Conservation (phyloP, 2,888 invertebrate genomes). For the Poecilobothrus nobilitatus region DNA sequence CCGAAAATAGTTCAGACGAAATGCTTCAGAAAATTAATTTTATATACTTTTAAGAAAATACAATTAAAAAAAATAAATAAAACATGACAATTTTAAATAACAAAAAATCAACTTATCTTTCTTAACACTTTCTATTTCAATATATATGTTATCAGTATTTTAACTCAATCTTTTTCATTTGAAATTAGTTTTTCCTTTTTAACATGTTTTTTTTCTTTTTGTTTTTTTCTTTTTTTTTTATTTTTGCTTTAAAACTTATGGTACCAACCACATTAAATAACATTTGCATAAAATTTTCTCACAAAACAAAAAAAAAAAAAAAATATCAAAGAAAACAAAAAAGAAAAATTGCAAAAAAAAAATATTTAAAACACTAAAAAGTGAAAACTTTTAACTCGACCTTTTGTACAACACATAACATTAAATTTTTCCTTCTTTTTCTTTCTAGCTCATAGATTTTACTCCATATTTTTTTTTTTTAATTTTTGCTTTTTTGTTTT, state of each 20-base stretch:
- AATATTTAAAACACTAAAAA: background rate
- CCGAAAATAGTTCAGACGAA: too few species aligned
- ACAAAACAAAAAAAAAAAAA: background rate
- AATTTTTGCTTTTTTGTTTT: too few species aligned
- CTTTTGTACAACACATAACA: background rate
- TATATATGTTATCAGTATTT: too few species aligned
- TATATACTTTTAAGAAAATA: background rate
- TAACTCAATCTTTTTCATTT: too few species aligned
- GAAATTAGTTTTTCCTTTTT: background rate
- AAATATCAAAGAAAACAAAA: too few species aligned
- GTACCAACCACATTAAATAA: background rate
- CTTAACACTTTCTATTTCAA: background rate
- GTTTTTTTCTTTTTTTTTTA: background rate
- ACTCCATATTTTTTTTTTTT: too few species aligned
- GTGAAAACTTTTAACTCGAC: conserved; percentile 3
- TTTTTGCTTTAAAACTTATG: background rate
- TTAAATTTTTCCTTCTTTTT: background rate
- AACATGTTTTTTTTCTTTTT: background rate
- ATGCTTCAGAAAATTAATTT: background rate
- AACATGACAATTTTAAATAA: background rate
- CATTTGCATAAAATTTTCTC: background rate
- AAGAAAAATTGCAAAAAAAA: background rate
- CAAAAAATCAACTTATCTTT: background rate
- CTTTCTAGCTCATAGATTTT: too few species aligned
- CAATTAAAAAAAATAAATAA: background rate